phyloP scores from a whole-genome alignment of 2,888 invertebrate species.

The Agriopis leucophaearia region DNA sequence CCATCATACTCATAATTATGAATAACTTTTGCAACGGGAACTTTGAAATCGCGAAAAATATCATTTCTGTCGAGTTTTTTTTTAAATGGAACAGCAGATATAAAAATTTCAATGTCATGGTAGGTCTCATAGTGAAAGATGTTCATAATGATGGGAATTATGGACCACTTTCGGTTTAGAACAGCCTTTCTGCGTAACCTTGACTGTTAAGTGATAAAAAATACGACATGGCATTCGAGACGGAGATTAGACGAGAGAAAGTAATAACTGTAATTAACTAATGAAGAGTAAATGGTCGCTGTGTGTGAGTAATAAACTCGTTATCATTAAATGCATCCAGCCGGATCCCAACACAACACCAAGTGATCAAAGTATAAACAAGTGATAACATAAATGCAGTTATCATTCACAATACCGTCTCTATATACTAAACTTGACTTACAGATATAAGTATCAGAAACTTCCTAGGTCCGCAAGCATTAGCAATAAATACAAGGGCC shows the following conservation, averaged over 20 bases:
- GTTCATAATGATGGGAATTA: too few species aligned
- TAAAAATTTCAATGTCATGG: too few species aligned
- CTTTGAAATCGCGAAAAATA: too few species aligned
- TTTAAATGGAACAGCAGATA: too few species aligned
- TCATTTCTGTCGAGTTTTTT: too few species aligned
- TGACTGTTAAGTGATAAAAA: not conserved
- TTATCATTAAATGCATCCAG: conserved; percentile 21
- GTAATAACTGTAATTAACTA: conserved; percentile 14
- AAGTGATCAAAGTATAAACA: conserved; percentile 12
- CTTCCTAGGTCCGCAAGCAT: not conserved
- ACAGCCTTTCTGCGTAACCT: too few species aligned
- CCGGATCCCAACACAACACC: not conserved
- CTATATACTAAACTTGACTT: too few species aligned
- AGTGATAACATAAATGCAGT: conserved; percentile 11
- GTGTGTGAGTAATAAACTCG: conserved; percentile 24
- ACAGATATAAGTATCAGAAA: too few species aligned
- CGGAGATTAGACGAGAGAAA: conserved; percentile 22
- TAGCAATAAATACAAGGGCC: not conserved
- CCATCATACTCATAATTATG: too few species aligned
- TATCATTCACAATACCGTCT: conserved; percentile 1
- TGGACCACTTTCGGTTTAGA: too few species aligned
- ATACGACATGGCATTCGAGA: conserved; percentile 14
- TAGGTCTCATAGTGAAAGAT: too few species aligned
- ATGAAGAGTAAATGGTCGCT: conserved; percentile 4
- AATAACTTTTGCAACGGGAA: too few species aligned